A percentile compares a stretch with the other conserved stretches of the same genome.
Evolutionary conservation across 2,113 vertebrate genomes (phyloP).

Genomic region (Cromileptes altivelis): DNA sequence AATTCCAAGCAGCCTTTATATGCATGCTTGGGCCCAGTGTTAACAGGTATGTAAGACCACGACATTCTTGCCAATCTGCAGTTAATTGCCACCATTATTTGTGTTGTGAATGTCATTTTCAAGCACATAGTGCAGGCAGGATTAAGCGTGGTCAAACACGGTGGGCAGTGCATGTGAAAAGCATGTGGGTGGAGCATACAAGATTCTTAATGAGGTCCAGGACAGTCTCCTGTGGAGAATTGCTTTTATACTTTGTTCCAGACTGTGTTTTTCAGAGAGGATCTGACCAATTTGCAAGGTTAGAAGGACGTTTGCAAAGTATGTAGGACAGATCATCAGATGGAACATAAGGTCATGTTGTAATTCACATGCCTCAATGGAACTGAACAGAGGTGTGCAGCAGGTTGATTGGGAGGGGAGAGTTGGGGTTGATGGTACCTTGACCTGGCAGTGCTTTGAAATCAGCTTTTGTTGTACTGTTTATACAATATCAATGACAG

Average conservation of each 20-base stretch:
- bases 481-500: background rate
- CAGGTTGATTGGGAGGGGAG: background rate
- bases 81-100: conserved; percentile 28
- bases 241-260: conserved; percentile 20
- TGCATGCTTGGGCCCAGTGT: background rate
- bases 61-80: conserved; percentile 28
- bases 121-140: conserved; percentile 23
- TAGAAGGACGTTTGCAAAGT: background rate
- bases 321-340: background rate
- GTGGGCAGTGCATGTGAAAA: conserved; percentile 31
- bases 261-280: conserved; percentile 14
- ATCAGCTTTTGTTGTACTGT: conserved; percentile 1
- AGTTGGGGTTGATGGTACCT: background rate
- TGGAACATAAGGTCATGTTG: background rate
- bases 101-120: conserved; percentile 37
- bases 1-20: conserved; percentile 26
- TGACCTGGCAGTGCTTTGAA: conserved; percentile 15
- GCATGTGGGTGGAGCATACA: conserved; percentile 36
- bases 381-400: background rate
- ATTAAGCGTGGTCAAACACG: conserved; percentile 26
- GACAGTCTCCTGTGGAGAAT: conserved; percentile 6
- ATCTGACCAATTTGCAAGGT: conserved; percentile 10
- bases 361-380: background rate
- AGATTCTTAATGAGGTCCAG: conserved; percentile 24
- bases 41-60: conserved; percentile 25